Evolutionary conservation across 2,113 vertebrate species (phyloP), one percentile per base, ranked within the genome.

Genomic region (Ploceus nigricollis): DNA sequence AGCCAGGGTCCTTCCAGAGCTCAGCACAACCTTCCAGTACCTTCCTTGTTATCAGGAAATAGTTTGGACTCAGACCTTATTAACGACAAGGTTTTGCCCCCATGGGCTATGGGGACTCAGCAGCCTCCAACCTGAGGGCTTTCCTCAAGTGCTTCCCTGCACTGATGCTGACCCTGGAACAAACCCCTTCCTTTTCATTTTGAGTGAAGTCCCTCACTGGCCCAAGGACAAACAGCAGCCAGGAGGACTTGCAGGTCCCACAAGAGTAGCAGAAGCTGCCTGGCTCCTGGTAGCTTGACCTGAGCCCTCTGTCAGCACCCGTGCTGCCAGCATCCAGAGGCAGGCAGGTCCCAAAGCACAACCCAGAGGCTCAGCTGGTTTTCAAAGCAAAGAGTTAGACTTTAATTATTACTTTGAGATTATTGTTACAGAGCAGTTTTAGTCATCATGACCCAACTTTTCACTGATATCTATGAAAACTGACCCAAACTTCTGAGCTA

Each of bases 261-360:
- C 0, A 9, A 50, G 64, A 77, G 73, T 0, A 80, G 68, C 25
- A 58, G 50, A 45, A 40, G 57, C 48, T 93, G 48, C 35, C 85
- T 51, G 15, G 63, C 3, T 65, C 48, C 80, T 0, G 0, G 39
- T n/a, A 31, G 35, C 48, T 71, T 24, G 33, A 58, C 27, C 85
- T 37, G 40, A 0, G 2, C 15, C 40, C 54, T 58, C 39, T 0
- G 0, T 4, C 45, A 80, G 35, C 0, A 0, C 27, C 54, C 1
- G 0, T 6, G 2, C 60, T 33, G 30, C 40, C 39, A 72, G 68
- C 66, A 68, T 50, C 60, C 70, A 48, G 88, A 3, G 0, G 33
- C 61, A 58, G 0, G 0, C 22, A 35, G 31, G 57, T 83, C 57
- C 77, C 72, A 45, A 81, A 78, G 35, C 44, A 65, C 42, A 77